Evolutionary conservation across 2,797 vertebrate genomes (phyloP), one percentile per base, ranked within the genome.

Genomic region (Kryptopterus vitreolus): DNA sequence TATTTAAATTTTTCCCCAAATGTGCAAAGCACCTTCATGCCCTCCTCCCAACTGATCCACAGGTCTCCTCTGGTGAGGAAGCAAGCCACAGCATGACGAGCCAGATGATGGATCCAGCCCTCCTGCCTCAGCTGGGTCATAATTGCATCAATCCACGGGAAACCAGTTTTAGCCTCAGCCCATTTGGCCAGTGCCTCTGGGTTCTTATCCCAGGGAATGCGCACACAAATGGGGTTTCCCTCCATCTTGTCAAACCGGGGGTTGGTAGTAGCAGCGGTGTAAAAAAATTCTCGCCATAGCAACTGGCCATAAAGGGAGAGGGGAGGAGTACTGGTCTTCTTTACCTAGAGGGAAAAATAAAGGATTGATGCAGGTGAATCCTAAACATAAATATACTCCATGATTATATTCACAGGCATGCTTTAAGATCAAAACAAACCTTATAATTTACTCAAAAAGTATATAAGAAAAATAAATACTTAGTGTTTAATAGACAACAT

Each of bases 111-210:
- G 85, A 98, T 98, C 97, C 97, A 98, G 0, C 97, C 97, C 89
- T 99, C 97, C 85, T 98, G 96, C 65, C 95, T 95, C 85, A 96
- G 92, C 22, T 99, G 97, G 18, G 96, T 98, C 97, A 99, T 99
- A 90, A 99, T 96, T 84, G 98, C 97, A 71, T 98, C 98, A 1
- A 99, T 99, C 98, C 98, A 99, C 24, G 98, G 98, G 88, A 97
- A 99, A 65, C 93, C 94, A 0, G 92, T 95, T 85, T 92, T 93
- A 0, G 91, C 94, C 83, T 94, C 92, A 0, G 91, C 93, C 93
- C 93, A 94, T 82, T 93, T 93, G 76, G 91, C 92, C 1, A 94
- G 89, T 0, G 92, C 93, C 48, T 94, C 92, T 0, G 92, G 88
- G 31, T 93, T 93, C 57, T 88, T 90, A 88, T 94, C 93, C 93